Conservation (phyloP, 2,113 vertebrate species). For the Pithys albifrons region DNA sequence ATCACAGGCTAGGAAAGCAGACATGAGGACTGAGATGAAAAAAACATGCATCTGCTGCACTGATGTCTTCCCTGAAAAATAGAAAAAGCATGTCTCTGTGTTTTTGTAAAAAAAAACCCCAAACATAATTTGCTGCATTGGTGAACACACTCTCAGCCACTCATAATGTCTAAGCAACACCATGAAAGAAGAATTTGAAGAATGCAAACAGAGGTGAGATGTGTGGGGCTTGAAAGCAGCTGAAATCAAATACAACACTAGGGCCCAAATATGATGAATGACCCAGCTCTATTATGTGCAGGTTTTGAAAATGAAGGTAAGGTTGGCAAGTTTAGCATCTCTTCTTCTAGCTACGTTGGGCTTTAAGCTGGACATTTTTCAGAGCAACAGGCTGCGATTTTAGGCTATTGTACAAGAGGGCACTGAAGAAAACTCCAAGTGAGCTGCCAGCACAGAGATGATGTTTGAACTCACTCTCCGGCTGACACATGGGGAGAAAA, state of each 20-base stretch:
- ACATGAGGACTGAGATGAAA: neutral
- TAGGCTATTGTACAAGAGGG: neutral
- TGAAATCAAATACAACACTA: neutral
- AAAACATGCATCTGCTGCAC: neutral
- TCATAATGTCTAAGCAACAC: neutral
- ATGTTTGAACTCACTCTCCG: neutral
- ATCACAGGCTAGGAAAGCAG: constrained; percentile 16
- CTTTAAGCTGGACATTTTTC: neutral
- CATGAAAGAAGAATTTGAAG: neutral
- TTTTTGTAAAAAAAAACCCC: neutral
- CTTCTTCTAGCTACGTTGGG: neutral
- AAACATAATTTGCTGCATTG: neutral
- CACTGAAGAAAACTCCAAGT: neutral
- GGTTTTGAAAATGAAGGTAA: neutral
- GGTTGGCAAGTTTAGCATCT: neutral
- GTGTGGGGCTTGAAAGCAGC: neutral
- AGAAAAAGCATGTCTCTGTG: neutral
- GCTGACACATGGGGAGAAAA: neutral
- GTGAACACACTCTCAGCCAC: neutral
- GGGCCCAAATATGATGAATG: neutral
- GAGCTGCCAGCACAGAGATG: neutral
- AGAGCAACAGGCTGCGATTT: accelerated
- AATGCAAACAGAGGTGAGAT: neutral
- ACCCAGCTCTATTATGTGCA: neutral
- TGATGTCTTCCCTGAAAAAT: neutral